Conservation (phyloP, 2,113 vertebrate species). For the Xenopus borealis region DNA sequence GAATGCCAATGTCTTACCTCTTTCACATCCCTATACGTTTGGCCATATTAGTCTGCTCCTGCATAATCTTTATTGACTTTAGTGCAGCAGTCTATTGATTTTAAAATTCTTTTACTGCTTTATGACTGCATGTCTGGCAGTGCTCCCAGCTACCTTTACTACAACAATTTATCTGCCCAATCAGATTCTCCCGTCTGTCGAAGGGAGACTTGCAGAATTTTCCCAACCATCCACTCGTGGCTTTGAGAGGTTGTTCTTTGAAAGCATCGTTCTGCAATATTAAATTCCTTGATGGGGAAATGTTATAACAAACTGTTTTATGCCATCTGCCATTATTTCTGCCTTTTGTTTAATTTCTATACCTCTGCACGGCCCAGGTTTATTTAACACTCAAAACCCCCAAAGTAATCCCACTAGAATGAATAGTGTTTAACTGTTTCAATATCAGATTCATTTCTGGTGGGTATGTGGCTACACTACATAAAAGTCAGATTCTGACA, state of each 20-base stretch:
- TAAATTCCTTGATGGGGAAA: constrained; percentile 7
- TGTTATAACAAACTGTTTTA: not conserved
- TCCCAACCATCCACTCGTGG: not conserved
- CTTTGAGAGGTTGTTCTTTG: constrained; percentile 25
- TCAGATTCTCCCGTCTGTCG: constrained; percentile 18
- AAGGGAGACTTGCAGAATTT: constrained; percentile 18
- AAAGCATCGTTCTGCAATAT: constrained; percentile 26
- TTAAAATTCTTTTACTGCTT: constrained; percentile 46
- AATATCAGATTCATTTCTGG: not conserved
- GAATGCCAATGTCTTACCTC: constrained; percentile 34
- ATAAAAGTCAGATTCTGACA: no score
- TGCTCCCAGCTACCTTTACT: constrained; percentile 40
- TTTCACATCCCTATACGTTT: constrained; percentile 28
- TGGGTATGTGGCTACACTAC: no score
- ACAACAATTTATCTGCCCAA: constrained; percentile 40
- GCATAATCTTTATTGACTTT: constrained; percentile 48
- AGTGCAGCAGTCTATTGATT: constrained; percentile 46
- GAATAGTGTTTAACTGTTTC: not conserved
- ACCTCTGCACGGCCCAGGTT: not conserved
- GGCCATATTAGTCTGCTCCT: constrained; percentile 43
- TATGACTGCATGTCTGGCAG: constrained; percentile 42
- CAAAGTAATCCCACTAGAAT: not conserved
- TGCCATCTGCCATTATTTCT: not conserved
- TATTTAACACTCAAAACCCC: not conserved
- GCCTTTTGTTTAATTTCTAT: not conserved